A percentile compares a stretch with the other conserved stretches of the same genome.
Evolutionary conservation across 2,888 invertebrate species (phyloP).

Genomic region (Ceramica pisi): DNA sequence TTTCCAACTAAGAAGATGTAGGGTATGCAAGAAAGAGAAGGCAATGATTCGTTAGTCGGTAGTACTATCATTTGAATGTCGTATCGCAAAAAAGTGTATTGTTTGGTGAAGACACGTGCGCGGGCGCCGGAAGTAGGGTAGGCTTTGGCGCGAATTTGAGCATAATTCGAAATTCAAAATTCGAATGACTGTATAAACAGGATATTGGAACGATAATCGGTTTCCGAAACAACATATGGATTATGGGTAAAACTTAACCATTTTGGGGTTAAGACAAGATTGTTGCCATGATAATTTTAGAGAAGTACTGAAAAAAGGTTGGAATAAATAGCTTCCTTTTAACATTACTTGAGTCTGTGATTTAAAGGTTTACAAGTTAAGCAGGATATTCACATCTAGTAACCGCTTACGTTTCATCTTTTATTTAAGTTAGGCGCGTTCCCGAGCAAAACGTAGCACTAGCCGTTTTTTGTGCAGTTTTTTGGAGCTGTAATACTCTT

Average conservation of each 20-base stretch:
- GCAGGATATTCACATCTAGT: slow-evolving; percentile 24
- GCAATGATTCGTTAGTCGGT: slow-evolving; percentile 86
- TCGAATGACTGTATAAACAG: slow-evolving; percentile 82
- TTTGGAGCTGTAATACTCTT: too few relatives aligned
- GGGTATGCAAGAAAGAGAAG: slow-evolving; percentile 73
- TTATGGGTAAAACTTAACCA: slow-evolving; percentile 73
- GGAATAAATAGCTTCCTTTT: slow-evolving; percentile 58
- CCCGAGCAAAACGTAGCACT: too few relatives aligned
- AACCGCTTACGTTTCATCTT: background rate
- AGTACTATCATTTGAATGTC: slow-evolving; percentile 87
- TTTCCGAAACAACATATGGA: slow-evolving; percentile 85
- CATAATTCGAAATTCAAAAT: slow-evolving; percentile 79
- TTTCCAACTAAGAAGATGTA: slow-evolving; percentile 63
- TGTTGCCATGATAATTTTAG: slow-evolving; percentile 56
- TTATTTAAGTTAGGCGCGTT: background rate
- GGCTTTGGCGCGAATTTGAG: slow-evolving; percentile 88
- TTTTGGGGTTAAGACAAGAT: slow-evolving; percentile 62
- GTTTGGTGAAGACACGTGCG: slow-evolving; percentile 84
- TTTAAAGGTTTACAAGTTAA: slow-evolving; percentile 27
- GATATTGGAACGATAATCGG: slow-evolving; percentile 88
- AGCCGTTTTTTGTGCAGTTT: too few relatives aligned
- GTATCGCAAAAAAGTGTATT: slow-evolving; percentile 87
- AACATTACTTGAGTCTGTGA: slow-evolving; percentile 36
- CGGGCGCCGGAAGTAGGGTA: slow-evolving; percentile 83
- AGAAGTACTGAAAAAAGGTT: slow-evolving; percentile 49